A percentile compares a stretch with the other conserved stretches of the same genome.
Evolutionary conservation across 2,888 invertebrate genomes (phyloP).

Genomic region (Nebria brevicollis): DNA sequence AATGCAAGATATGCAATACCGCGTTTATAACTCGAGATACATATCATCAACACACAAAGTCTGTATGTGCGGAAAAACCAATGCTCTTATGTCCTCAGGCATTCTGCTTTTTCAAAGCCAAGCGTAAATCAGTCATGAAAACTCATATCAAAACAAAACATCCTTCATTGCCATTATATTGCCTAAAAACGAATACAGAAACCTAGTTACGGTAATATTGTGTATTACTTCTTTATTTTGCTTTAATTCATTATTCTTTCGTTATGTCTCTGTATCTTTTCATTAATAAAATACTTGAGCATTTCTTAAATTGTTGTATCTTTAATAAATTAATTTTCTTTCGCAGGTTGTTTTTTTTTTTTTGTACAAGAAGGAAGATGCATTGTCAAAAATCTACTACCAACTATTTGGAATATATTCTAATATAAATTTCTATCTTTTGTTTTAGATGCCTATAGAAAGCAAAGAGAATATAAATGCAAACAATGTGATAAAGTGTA

Average conservation of each 20-base stretch:
- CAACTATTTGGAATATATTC: slow-evolving; percentile 15
- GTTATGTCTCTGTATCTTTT: background rate
- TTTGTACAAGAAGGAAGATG: background rate
- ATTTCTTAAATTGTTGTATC: background rate
- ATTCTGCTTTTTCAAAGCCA: slow-evolving; percentile 34
- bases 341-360: background rate
- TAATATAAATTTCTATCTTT: slow-evolving; percentile 15
- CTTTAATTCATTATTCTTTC: background rate
- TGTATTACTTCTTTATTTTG: slow-evolving; percentile 2
- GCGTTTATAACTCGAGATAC: slow-evolving; percentile 36
- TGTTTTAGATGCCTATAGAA: slow-evolving; percentile 31
- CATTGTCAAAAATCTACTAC: background rate
- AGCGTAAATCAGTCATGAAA: slow-evolving; percentile 34
- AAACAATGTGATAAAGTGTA: slow-evolving; percentile 64
- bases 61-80: slow-evolving; percentile 61
- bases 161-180: slow-evolving; percentile 26
- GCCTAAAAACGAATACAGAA: slow-evolving; percentile 22
- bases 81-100: slow-evolving; percentile 56
- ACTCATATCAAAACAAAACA: slow-evolving; percentile 32
- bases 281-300: background rate
- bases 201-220: background rate
- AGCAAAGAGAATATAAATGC: slow-evolving; percentile 62
- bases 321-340: background rate
- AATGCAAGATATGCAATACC: slow-evolving; percentile 69
- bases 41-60: slow-evolving; percentile 54